Base-by-base conservation (phyloP, 1,140 invertebrate genomes). In the Heliconius eleuchia region DNA sequence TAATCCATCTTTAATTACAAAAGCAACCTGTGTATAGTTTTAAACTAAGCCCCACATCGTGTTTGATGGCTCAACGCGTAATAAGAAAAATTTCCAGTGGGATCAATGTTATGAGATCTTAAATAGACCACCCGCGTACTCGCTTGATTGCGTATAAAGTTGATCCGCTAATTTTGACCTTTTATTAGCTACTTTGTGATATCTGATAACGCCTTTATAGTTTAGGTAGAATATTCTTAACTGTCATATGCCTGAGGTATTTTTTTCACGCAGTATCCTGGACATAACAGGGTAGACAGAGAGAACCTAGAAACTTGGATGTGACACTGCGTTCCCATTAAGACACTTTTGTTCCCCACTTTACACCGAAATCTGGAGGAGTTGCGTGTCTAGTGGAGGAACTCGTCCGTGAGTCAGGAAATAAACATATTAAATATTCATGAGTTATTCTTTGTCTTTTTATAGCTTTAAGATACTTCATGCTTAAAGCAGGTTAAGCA, bases 111-210 rank as follows among this genome's bases (percentile, higher is more conserved):
- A 76, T 76, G 39, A 76, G 74, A 50, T 37, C 74, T 76, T 70
- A 76, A 70, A 71, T 18, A 42, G 74, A 57, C 87, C 84, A 82
- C 80, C 84, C 72, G 83, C 46, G 77, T 42, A 74, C 78, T 84
- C 82, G 82, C 84, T 50, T 83, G 76, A 90, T 88, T 90, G 87
- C 86, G 57, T 84, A 88, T 89, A 87, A 89, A 88, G 77, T 88
- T 83, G 78, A 88, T 82, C 86, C 82, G 79, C 86, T 88, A 89
- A 90, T 90, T 90, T 88, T 87, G 84, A 74, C 55, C 75, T 78
- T 60, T 60, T 60, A 27, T 60, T 60, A 60, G 57, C 13, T n/a
- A 60, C 57, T 23, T 2, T 37, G 34, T 37, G 34, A 4, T 23
- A 23, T 66, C 16, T 66, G 27, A 66, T 66, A 16, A 66, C 23